Conservation (phyloP, 2,888 invertebrate species). For the Lumbricus terrestris region DNA sequence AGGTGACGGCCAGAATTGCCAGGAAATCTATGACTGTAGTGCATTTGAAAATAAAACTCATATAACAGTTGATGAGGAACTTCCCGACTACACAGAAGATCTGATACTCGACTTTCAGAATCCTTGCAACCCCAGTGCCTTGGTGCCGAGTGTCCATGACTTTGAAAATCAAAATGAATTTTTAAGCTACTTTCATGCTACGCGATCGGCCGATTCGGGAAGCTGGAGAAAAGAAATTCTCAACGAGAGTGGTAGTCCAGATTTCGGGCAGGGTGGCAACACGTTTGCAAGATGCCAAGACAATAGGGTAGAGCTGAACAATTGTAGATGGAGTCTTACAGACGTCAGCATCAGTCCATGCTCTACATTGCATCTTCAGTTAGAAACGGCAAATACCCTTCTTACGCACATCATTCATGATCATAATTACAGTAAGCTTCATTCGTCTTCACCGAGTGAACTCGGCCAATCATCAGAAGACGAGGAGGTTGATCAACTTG, state of each 20-base stretch:
- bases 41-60: neutral
- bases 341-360: neutral
- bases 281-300: too few relatives aligned
- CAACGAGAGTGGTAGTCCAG: neutral
- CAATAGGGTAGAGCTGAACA: neutral
- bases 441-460: neutral
- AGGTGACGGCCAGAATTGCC: neutral
- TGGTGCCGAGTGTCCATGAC: neutral
- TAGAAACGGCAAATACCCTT: neutral
- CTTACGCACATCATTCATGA: neutral
- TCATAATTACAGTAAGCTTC: neutral
- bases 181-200: neutral
- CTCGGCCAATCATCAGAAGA: neutral
- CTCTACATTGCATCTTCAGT: neutral
- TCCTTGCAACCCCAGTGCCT: neutral
- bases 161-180: neutral
- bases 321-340: neutral
- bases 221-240: neutral
- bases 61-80: neutral
- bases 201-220: neutral
- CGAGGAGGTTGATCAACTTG: neutral
- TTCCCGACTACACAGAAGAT: neutral
- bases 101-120: neutral
- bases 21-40: neutral
- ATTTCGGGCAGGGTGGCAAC: neutral